phyloP scores from a whole-genome alignment of 2,888 invertebrate genomes.

The Poecilobothrus nobilitatus region DNA sequence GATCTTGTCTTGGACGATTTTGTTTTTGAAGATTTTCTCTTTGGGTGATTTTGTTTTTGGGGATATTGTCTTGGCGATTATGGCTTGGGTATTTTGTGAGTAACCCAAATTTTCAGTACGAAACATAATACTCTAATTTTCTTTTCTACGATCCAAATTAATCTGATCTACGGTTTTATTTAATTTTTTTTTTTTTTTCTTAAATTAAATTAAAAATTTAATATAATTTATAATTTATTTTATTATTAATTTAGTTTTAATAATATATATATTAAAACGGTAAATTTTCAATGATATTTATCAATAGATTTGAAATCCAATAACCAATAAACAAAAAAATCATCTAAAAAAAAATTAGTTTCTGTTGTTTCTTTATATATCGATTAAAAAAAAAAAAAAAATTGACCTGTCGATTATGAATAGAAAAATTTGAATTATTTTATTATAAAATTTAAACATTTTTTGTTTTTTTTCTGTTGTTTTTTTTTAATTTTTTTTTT shows the following conservation, averaged over 20 bases:
- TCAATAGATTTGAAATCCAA: background rate
- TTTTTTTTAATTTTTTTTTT: background rate
- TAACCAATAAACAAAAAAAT: background rate
- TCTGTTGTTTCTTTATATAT: background rate
- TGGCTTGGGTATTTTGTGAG: no score
- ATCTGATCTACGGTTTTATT: no score
- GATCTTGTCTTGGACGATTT: no score
- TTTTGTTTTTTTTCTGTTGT: background rate
- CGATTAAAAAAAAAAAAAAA: background rate
- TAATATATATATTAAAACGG: background rate
- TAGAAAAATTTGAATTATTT: background rate
- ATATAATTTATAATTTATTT: constrained; percentile 1
- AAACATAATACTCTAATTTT: no score
- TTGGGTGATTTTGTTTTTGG: no score
- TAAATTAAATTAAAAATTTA: background rate
- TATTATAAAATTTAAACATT: background rate
- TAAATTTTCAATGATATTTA: background rate
- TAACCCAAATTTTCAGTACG: no score
- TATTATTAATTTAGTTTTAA: background rate
- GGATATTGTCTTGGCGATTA: no score
- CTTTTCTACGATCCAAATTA: no score
- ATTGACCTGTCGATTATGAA: background rate
- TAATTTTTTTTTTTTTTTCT: no score
- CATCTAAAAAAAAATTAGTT: background rate
- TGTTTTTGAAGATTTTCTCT: no score